These are phyloP conservation scores for Zaprionus lineosus DNA, from an alignment of 2,888 invertebrate species.

Conservation along the genomic window DNA sequence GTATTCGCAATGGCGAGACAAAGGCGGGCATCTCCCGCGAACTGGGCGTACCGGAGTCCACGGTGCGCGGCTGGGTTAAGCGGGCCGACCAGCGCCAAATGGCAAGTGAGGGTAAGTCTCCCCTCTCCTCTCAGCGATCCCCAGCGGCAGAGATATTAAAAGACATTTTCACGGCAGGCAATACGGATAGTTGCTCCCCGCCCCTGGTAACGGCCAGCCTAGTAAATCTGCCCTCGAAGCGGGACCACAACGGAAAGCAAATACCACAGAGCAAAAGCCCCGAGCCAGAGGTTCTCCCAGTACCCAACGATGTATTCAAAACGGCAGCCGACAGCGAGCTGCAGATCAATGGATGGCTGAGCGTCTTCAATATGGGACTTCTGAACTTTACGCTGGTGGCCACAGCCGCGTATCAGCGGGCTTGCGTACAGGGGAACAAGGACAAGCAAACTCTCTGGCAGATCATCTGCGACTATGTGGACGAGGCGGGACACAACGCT, in stretches of 20 bases:
- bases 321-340: constrained; percentile 30
- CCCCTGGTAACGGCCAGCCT: constrained; percentile 3
- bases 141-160: no score
- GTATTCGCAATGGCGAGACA: constrained; percentile 66
- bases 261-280: background rate
- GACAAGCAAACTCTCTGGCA: constrained; percentile 57
- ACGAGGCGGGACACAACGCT: constrained; percentile 58
- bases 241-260: constrained; percentile 31
- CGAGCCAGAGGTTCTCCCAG: background rate
- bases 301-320: constrained; percentile 31
- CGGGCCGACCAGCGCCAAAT: constrained; percentile 62
- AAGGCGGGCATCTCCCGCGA: constrained; percentile 68
- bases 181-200: background rate
- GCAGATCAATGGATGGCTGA: constrained; percentile 51
- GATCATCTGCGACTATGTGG: constrained; percentile 59
- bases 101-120: constrained; percentile 54
- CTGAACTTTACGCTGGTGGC: constrained; percentile 63
- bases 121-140: no score
- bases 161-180: background rate
- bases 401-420: constrained; percentile 51
- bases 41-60: constrained; percentile 68
- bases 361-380: constrained; percentile 65
- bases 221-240: constrained; percentile 35
- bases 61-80: constrained; percentile 69
- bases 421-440: constrained; percentile 45